phyloP scores from a whole-genome alignment of 2,888 invertebrate genomes.

The Spisula solida region DNA sequence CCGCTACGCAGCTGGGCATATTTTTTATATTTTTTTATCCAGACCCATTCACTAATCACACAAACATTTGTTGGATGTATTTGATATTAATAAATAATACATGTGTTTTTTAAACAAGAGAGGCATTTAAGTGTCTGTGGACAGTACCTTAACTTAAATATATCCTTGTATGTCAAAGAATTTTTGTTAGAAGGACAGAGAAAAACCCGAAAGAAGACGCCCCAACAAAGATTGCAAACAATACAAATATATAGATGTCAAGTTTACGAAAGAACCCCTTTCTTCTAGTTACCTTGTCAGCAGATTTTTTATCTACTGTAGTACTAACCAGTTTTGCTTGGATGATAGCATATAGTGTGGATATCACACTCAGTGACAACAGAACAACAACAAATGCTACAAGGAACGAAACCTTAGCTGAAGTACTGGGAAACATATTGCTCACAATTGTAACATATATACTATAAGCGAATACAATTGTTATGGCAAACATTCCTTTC shows the following conservation, averaged over 20 bases:
- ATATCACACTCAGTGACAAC: slow-evolving; percentile 34
- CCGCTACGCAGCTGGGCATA: too few species aligned
- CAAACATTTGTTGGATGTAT: too few species aligned
- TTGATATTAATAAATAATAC: too few species aligned
- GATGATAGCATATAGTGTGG: slow-evolving; percentile 33
- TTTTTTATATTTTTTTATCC: too few species aligned
- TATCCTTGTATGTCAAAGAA: not conserved
- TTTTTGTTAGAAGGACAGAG: slow-evolving; percentile 50
- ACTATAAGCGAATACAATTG: slow-evolving; percentile 39
- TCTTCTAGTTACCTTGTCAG: slow-evolving; percentile 34
- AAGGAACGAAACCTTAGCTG: slow-evolving; percentile 25
- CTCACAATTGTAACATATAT: slow-evolving; percentile 34
- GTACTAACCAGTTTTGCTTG: not conserved
- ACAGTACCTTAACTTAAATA: too few species aligned
- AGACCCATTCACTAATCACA: too few species aligned
- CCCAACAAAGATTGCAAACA: slow-evolving; percentile 53
- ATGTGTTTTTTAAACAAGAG: too few species aligned
- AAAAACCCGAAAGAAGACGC: slow-evolving; percentile 55
- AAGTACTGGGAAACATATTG: slow-evolving; percentile 26
- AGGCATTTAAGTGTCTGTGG: too few species aligned
- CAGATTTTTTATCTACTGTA: not conserved
- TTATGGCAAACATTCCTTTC: slow-evolving; percentile 40
- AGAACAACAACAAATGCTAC: slow-evolving; percentile 32
- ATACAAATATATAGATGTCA: slow-evolving; percentile 53
- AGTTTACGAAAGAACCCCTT: slow-evolving; percentile 56